These are phyloP conservation scores for Xiphorhynchus elegans DNA, from an alignment of 2,113 vertebrate species.

Conservation along the genomic window DNA sequence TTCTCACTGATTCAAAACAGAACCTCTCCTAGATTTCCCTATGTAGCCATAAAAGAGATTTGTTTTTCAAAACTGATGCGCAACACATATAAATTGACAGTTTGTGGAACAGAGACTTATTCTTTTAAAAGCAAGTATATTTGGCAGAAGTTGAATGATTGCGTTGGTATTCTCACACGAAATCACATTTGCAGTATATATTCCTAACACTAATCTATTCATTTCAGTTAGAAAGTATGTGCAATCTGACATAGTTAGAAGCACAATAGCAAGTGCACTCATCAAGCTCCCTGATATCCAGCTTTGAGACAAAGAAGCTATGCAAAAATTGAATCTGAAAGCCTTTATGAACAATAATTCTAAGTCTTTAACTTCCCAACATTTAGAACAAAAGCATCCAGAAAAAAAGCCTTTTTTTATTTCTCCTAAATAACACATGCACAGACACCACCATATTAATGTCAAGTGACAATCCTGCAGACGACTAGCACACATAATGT, in stretches of 20 bases:
- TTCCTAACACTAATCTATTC: neutral
- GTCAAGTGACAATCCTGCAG: neutral
- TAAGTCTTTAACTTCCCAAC: neutral
- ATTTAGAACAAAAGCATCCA: neutral
- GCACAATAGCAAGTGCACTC: neutral
- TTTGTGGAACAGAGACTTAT: neutral
- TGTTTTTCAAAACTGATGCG: neutral
- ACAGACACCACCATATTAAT: neutral
- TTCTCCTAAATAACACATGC: neutral
- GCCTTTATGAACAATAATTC: neutral
- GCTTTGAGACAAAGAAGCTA: neutral
- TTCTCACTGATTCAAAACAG: neutral
- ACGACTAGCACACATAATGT: neutral
- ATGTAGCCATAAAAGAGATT: neutral
- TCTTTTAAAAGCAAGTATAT: neutral
- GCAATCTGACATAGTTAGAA: neutral
- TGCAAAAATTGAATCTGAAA: neutral
- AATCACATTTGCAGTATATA: neutral
- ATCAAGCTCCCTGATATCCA: neutral
- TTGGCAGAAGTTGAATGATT: neutral
- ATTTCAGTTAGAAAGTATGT: neutral
- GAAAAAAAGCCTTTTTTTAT: neutral
- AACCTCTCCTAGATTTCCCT: neutral
- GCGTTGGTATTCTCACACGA: neutral
- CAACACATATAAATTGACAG: neutral